Evolutionary conservation across 2,797 vertebrate species (phyloP), one percentile per base, ranked within the genome.

Genomic region (Spatula versicolor): DNA sequence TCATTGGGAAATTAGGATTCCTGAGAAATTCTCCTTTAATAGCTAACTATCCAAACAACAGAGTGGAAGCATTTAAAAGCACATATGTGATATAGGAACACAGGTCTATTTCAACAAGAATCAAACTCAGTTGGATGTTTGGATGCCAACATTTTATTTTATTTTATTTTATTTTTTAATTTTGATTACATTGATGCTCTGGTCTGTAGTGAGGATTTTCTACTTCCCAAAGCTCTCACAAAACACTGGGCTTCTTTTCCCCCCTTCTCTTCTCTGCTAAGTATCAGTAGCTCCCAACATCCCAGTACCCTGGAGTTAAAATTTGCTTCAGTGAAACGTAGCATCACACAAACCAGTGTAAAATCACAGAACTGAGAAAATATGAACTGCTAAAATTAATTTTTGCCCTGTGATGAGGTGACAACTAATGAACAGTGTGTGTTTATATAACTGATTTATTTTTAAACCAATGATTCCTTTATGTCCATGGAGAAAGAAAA

Each of bases 351-450:
- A 52, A 28, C 50, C 92, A 73, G 86, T 45, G 73, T 48, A 92
- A 86, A 96, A 69, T 56, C 74, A 31, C 25, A 88, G 62, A 72
- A 25, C 9, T 69, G 59, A 58, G 23, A 50, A 50, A 50, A 50
- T 50, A 35, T 73, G 52, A 93, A 60, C 67, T 52, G 35, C 69
- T 94, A 82, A 89, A 93, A 92, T 43, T 96, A 88, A 93, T 95
- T 96, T 95, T 95, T 48, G 7, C 46, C 28, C 48, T 52, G 37
- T 76, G 92, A 91, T 85, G 85, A 92, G 39, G 84, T 90, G 85
- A 91, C 62, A 93, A 19, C 69, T 84, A 52, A 95, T 90, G 89
- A 95, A 63, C 73, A 45, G 85, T 83, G 66, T 59, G 79, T 86
- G 39, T 78, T 50, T 50, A 25, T 50, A 41, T 86, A 91, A 81